Evolutionary conservation across 2,113 vertebrate species (phyloP), one percentile per base, ranked within the genome.

Genomic region (Ramphastos sulfuratus): DNA sequence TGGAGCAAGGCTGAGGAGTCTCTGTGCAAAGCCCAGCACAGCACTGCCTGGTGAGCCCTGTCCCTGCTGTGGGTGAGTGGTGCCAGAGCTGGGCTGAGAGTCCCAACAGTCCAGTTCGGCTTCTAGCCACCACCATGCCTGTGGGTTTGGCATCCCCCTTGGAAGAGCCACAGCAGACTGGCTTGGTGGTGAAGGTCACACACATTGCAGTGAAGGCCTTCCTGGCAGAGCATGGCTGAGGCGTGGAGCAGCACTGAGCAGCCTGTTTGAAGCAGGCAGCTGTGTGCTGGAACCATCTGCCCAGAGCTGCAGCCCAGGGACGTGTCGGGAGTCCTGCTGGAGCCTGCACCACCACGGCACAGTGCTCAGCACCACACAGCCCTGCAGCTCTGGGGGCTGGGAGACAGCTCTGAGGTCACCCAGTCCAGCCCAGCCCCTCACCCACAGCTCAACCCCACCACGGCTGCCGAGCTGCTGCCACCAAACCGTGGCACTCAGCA

Each of bases 191-290:
- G 52, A 84, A 70, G 50, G 67, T 93, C 83, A 33, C 83, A 82
- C 81, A 90, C n/a, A 2, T 64, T 89, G 84, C 86, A 81, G 89
- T 60, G 77, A 93, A 11, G 67, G 1, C 31, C 78, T 90, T 85
- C 52, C 85, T 91, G 92, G 96, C 85, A 82, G 75, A 93, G 58
- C 83, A 37, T 39, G 90, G 82, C 33, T 55, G 13, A 19, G 93
- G 71, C 82, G 3, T 44, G 70, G 9, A 93, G 85, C 12, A 94
- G 78, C 25, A 0, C 37, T 54, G 56, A 92, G 87, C 66, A 81
- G 89, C 91, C 91, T 74, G 87, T 91, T 96, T 96, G 95, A 90
- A 95, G 87, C 76, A 96, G 94, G 84, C 96, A 97, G 95, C 96
- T 97, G 96, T 60, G 89, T 54, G 87, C 82, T 92, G 95, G 95